Evolutionary conservation across 1,140 invertebrate species (phyloP), one percentile per base, ranked within the genome.

Genomic region (Drosophila setifemur): DNA sequence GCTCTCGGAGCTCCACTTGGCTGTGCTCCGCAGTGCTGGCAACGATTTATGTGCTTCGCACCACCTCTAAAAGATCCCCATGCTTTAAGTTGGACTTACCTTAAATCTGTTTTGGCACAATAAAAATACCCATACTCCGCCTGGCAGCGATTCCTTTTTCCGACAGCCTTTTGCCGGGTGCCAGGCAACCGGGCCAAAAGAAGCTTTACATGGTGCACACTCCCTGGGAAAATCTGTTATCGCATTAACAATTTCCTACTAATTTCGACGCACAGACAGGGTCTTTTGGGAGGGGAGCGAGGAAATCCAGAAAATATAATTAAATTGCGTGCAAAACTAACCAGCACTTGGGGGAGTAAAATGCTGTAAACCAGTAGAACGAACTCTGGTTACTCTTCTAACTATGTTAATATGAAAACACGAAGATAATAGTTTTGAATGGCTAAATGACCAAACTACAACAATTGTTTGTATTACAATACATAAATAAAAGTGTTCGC

Each of bases 161-260:
- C 26, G 1, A 21, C 8, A 18, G 19, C 47, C 52, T 47, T 54
- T 11, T 16, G 35, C 35, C 33, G 14, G 49, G 18, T 74, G 18
- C 53, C 54, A 61, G 23, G 60, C 57, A 64, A 63, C 57, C 25
- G 11, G 33, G 31, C 54, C 44, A 44, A 71, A 71, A 35, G 42
- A 68, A 69, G 63, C 63, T 45, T 70, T 58, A 72, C 67, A 66
- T 70, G 66, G 35, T 39, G 49, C 31, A 58, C 52, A 55, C 40
- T 14, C 55, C 23, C 55, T 45, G 47, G 19, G 29, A 49, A 77
- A 81, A 75, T 81, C 71, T 76, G 53, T 85, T 85, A 85, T 86
- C 81, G 81, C 81, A 86, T 85, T 85, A 85, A 79, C 81, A 86
- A 73, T 85, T 86, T 85, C 75, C 75, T 75, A 85, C 81, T 75